Base-by-base conservation (phyloP, 1,140 invertebrate species). In the Leptonema lineaticorne region DNA sequence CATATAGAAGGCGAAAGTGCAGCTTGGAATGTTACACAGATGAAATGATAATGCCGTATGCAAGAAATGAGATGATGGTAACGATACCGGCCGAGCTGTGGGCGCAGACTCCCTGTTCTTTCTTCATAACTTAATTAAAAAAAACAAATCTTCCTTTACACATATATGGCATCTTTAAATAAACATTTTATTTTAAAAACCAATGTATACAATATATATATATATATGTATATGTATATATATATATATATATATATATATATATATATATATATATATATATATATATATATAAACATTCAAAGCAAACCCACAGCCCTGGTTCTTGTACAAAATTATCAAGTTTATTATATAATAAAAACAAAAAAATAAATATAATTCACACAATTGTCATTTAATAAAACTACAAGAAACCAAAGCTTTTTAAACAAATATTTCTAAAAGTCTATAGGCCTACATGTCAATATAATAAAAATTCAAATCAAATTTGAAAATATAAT, bases 71-170 rank as follows among this genome's bases (percentile, higher is more conserved):
- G 22, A 41, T 30, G 29, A 64, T 64, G 62, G 62, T 64, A 64
- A 64, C 45, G 63, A 48, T 27, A 67, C 70, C 70, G 70, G 70
- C 70, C 70, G 70, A 69, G 63, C 70, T 65, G 70, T 69, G 70
- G 63, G 50, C 62, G 63, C 33, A 65, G 68, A 46, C 62, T 59
- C 11, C 18, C 69, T 60, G 37, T 22, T 33, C 50, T 53, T 53
- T 29, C 67, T 26, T 41, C 28, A 50, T 56, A 56, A 30, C n/a
- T 48, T 46, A 56, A 33, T 24, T 24, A 60, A 63, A 18, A 50
- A 53, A 48, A 68, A 33, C 29, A 53, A 53, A 53, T 53, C 45
- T 16, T 59, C 7, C 8, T 63, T 24, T 68, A 60, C 22, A 28
- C 33, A 45, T 37, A 18, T 67, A 70, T 69, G 62, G 62, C 68